These are phyloP conservation scores for Batillaria attramentaria DNA, from an alignment of 1,140 invertebrate species.

Conservation along the genomic window DNA sequence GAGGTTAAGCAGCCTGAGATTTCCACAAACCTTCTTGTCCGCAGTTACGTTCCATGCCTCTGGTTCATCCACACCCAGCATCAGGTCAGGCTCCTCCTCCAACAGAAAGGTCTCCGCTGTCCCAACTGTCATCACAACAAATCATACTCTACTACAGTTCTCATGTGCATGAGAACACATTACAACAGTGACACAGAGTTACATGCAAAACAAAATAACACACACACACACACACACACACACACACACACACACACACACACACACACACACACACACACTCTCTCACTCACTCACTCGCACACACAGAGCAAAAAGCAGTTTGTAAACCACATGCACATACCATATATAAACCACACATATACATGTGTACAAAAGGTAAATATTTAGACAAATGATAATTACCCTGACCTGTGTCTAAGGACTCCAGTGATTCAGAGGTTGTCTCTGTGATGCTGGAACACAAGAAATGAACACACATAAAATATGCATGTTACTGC, in stretches of 20 bases:
- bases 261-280: conserved; percentile 10
- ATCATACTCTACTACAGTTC: not conserved
- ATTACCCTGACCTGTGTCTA: conserved; percentile 70
- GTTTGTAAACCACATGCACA: not conserved
- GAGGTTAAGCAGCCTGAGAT: too few relatives aligned
- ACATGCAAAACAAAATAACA: too few relatives aligned
- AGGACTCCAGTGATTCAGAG: conserved; percentile 72
- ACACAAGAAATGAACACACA: conserved; percentile 8
- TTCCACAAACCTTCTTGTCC: conserved; percentile 79
- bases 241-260: conserved; percentile 18
- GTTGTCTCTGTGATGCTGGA: conserved; percentile 69
- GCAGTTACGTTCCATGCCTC: conserved; percentile 93
- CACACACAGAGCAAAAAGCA: not conserved
- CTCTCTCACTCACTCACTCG: not conserved
- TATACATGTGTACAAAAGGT: too few relatives aligned
- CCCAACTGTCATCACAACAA: conserved; percentile 36
- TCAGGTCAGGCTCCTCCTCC: conserved; percentile 83
- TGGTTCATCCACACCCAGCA: conserved; percentile 85
- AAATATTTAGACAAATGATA: too few relatives aligned
- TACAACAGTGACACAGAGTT: too few relatives aligned
- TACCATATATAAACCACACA: too few relatives aligned
- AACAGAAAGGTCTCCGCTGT: conserved; percentile 56
- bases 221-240: too few relatives aligned
- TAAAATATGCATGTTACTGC: too few relatives aligned
- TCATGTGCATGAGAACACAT: not conserved